phyloP scores from a whole-genome alignment of 2,113 vertebrate species.

The Plestiodon gilberti region DNA sequence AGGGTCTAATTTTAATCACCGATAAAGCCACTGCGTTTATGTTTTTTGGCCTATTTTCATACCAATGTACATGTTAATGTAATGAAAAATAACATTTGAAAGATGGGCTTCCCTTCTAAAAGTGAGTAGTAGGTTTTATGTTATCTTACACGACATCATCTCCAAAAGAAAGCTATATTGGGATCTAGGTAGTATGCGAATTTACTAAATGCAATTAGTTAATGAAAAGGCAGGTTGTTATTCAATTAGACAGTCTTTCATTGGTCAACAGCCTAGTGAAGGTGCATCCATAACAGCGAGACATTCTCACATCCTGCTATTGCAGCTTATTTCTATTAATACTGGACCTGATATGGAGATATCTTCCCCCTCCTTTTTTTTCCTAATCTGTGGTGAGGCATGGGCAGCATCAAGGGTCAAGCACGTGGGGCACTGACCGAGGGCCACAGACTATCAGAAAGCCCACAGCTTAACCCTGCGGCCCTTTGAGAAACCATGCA shows the following conservation, averaged over 20 bases:
- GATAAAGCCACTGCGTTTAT: neutral
- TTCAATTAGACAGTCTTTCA: too few relatives aligned
- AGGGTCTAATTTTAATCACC: neutral
- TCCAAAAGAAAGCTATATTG: neutral
- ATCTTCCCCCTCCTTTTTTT: neutral
- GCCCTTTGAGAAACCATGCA: too few relatives aligned
- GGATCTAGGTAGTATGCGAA: neutral
- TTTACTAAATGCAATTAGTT: neutral
- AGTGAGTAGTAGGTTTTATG: neutral
- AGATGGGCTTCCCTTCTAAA: neutral
- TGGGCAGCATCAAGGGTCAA: neutral
- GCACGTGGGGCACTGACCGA: too few relatives aligned
- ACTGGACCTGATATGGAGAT: neutral
- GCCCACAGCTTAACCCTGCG: neutral
- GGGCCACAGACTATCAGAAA: too few relatives aligned
- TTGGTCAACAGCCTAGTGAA: neutral
- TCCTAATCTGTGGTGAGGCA: too few relatives aligned
- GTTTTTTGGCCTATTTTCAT: neutral
- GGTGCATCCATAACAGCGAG: neutral
- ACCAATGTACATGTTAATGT: neutral
- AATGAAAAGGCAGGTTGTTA: neutral
- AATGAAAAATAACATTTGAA: neutral
- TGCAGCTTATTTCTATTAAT: neutral
- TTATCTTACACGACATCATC: neutral
- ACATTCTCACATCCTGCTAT: neutral